phyloP scores from a whole-genome alignment of 92 coral and sea anemone species.

The Porites cylindrica region DNA sequence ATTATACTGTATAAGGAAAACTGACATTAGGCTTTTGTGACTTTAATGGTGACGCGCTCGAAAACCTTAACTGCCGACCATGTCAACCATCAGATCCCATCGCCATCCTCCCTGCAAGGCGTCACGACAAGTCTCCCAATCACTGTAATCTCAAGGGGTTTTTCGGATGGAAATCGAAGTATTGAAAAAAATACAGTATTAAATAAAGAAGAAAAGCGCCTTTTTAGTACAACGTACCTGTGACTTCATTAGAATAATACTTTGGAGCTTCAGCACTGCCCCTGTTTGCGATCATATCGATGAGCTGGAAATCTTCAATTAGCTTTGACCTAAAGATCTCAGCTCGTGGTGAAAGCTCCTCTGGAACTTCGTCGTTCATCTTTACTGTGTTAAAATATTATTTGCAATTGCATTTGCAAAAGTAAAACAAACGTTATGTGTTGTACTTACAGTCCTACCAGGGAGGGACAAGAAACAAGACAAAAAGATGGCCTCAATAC shows the following conservation, averaged over 20 bases:
- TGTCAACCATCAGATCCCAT: no score
- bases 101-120: no score
- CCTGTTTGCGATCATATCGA: conserved; percentile 88
- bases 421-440: neutral
- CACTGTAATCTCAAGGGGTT: no score
- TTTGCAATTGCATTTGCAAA: no score
- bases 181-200: no score
- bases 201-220: neutral
- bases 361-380: conserved; percentile 86
- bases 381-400: neutral
- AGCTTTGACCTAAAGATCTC: conserved; percentile 97
- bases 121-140: no score
- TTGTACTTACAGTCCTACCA: conserved; percentile 20
- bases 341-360: conserved; percentile 94
- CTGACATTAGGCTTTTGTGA: no score
- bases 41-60: no score
- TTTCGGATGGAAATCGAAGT: no score
- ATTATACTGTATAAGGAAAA: no score
- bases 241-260: conserved; percentile 92
- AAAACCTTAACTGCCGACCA: no score
- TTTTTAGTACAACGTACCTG: conserved; percentile 53
- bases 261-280: conserved; percentile 84
- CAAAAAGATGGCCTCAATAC: no score
- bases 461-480: neutral
- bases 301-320: conserved; percentile 97